Conservation (phyloP, 2,797 vertebrate genomes). For the Monodelphis domestica region DNA sequence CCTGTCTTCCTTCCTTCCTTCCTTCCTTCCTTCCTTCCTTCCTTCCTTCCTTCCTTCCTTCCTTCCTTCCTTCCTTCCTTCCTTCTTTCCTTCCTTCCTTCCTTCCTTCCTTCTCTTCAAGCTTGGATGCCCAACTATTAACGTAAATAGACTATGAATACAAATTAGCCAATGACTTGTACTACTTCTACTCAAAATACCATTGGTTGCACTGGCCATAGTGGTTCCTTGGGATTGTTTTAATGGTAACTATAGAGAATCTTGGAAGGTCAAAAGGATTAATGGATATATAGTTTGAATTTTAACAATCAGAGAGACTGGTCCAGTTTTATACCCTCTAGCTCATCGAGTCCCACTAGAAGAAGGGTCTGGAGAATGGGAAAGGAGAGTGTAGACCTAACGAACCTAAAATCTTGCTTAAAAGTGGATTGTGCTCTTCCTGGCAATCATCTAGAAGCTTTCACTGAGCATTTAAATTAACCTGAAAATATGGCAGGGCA, state of each 20-base stretch:
- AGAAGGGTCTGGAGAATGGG: not conserved
- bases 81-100: not conserved
- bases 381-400: not conserved
- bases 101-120: not conserved
- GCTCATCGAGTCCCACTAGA: not conserved
- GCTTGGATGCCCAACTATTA: not conserved
- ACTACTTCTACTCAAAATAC: not conserved
- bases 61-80: not conserved
- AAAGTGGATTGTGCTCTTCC: not conserved
- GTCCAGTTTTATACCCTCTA: not conserved
- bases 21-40: rapidly evolving
- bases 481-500: constrained; percentile 1
- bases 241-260: not conserved
- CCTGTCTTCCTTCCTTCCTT: no score
- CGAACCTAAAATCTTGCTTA: not conserved
- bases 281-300: not conserved
- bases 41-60: not conserved
- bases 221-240: not conserved
- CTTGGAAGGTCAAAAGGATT: not conserved
- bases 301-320: not conserved
- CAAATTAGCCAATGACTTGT: not conserved
- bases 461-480: not conserved
- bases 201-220: not conserved
- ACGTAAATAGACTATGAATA: not conserved
- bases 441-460: not conserved